Percentiles rank a stretch among this genome's conserved stretches.
Conservation (phyloP, 2,113 vertebrate genomes). For the Paratilapia polleni region DNA sequence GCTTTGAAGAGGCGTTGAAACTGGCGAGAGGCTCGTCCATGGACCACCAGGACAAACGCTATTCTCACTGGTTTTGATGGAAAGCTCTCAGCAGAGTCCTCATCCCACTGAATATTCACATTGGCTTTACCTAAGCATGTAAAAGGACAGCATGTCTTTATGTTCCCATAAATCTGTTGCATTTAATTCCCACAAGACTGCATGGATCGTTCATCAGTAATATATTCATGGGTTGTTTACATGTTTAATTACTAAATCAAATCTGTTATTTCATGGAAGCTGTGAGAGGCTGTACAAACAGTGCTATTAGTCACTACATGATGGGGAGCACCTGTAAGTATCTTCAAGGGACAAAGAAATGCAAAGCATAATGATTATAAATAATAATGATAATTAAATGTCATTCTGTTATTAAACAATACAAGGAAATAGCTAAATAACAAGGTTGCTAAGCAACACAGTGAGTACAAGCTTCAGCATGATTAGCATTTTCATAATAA, state of each 20-base stretch:
- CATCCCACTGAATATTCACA: slow-evolving; percentile 94
- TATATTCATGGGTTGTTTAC: background rate
- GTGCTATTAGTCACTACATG: background rate
- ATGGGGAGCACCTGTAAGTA: slow-evolving; percentile 1
- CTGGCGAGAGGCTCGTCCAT: slow-evolving; percentile 94
- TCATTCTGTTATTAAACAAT: slow-evolving; percentile 42
- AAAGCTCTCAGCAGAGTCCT: slow-evolving; percentile 90
- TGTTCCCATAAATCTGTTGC: background rate
- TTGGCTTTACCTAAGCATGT: slow-evolving; percentile 89
- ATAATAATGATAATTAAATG: slow-evolving; percentile 28
- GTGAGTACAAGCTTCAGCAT: slow-evolving; percentile 3
- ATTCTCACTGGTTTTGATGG: slow-evolving; percentile 90
- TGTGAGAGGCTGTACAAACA: background rate
- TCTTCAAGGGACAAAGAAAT: slow-evolving; percentile 1
- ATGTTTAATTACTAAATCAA: slow-evolving; percentile 37
- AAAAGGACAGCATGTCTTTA: background rate
- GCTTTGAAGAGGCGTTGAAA: slow-evolving; percentile 98
- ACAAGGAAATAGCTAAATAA: slow-evolving; percentile 7
- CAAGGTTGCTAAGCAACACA: slow-evolving; percentile 41
- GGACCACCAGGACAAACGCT: slow-evolving; percentile 95
- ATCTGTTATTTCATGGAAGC: slow-evolving; percentile 20
- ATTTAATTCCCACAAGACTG: background rate
- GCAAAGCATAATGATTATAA: slow-evolving; percentile 25
- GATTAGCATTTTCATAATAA: slow-evolving; percentile 48
- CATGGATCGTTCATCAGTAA: background rate